Base-by-base conservation (phyloP, 1,140 invertebrate species). In the Drosophila quadrilineata region DNA sequence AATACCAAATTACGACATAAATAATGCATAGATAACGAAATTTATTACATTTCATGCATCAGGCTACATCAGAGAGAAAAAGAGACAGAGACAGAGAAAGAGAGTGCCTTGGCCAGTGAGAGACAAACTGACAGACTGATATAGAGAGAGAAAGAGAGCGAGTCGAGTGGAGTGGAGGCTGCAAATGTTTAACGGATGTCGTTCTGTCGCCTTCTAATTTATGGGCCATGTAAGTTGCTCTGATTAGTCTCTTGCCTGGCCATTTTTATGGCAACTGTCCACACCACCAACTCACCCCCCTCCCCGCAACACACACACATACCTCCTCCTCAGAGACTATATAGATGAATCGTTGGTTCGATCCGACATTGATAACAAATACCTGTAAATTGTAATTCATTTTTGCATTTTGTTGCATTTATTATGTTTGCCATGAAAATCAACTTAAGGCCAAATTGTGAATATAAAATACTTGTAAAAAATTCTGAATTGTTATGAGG, bases 1-100 rank as follows among this genome's bases (percentile, higher is more conserved):
- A 85, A 85, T 85, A 86, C 79, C 79, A 85, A 85, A 85, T 85
- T 85, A 85, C 79, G 79, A 85, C 80, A 85, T 85, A 85, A 85
- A 85, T 85, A 85, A 85, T 85, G 79, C 79, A 86, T 85, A 85
- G 79, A 85, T 85, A 85, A 85, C 79, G 67, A 85, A 85, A 85
- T 85, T 85, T 85, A 85, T 85, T 85, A 85, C 79, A 86, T 85
- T 85, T 85, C 79, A 85, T 85, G 79, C 84, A 82, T 84, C 77
- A 82, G 77, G 58, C 70, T 54, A 43, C 36, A 43, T 41, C 40
- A 40, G 46, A 29, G 12, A 17, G 40, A 38, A 43, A 38, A 65
- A 77, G 68, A 72, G 31, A 28, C 16, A 8, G 9, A n/a, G n/a
- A n/a, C 43, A 22, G 21, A 5, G 4, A n/a, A 24, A 21, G 40